Conservation (phyloP, 2,888 invertebrate species). For the Diplolepis rosae region DNA sequence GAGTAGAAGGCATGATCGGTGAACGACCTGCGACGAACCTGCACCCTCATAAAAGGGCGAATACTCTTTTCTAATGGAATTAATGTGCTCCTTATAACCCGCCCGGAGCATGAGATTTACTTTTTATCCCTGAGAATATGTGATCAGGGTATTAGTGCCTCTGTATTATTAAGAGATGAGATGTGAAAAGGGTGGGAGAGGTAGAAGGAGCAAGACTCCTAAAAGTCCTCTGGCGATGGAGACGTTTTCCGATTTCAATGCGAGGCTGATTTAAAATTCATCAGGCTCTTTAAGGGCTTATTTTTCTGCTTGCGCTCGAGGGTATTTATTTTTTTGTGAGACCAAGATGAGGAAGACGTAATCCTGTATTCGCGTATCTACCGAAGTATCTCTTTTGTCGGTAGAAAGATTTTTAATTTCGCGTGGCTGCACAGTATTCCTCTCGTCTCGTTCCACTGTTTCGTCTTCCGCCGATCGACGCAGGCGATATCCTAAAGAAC, state of each 20-base stretch:
- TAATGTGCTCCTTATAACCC: slow-evolving; percentile 70
- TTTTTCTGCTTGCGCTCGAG: slow-evolving; percentile 70
- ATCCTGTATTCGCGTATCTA: slow-evolving; percentile 59
- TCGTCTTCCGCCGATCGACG: neutral
- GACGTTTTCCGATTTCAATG: slow-evolving; percentile 72
- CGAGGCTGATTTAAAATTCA: slow-evolving; percentile 73
- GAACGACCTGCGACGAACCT: neutral
- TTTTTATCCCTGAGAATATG: slow-evolving; percentile 72
- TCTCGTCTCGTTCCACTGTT: neutral
- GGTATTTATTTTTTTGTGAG: slow-evolving; percentile 68
- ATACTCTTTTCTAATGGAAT: slow-evolving; percentile 70
- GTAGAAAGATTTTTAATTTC: slow-evolving; percentile 53
- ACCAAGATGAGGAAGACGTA: slow-evolving; percentile 54
- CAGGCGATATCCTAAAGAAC: neutral
- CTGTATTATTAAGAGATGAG: slow-evolving; percentile 72
- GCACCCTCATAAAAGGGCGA: neutral
- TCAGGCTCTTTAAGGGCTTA: slow-evolving; percentile 73
- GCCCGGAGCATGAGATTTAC: slow-evolving; percentile 69
- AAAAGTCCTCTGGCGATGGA: slow-evolving; percentile 68
- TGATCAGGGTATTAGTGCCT: slow-evolving; percentile 73
- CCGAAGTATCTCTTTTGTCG: slow-evolving; percentile 53
- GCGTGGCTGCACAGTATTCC: slow-evolving; percentile 40
- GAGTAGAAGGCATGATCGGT: neutral
- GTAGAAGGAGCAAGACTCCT: slow-evolving; percentile 47
- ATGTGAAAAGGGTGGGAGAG: slow-evolving; percentile 61